Evolutionary conservation across 2,888 invertebrate species (phyloP).

Genomic region (Lissonota sp.): DNA sequence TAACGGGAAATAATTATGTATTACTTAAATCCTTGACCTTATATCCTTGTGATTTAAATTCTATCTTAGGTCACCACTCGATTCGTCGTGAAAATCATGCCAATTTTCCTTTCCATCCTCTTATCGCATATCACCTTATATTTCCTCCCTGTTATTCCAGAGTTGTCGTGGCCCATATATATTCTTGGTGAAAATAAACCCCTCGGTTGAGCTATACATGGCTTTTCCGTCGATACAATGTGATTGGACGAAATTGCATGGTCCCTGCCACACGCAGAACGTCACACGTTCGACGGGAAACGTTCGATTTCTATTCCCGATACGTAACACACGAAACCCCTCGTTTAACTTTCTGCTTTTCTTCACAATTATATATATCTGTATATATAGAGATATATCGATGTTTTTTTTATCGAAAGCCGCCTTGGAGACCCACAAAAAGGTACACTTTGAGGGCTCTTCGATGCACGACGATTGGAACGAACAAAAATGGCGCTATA

Average conservation of each 20-base stretch:
- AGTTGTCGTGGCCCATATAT: conserved; percentile 10
- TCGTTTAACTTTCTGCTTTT: too few relatives aligned
- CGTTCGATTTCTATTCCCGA: not conserved
- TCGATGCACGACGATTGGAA: conserved; percentile 29
- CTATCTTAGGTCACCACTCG: too few relatives aligned
- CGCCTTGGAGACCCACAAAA: conserved; percentile 17
- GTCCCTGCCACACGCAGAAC: not conserved
- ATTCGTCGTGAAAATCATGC: not conserved
- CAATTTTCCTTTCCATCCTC: not conserved
- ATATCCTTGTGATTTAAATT: too few relatives aligned
- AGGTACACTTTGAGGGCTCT: conserved; percentile 10
- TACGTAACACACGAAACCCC: not conserved
- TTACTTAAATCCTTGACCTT: too few relatives aligned
- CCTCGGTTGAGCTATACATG: not conserved
- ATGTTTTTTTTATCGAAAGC: not conserved
- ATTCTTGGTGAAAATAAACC: not conserved
- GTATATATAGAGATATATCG: too few relatives aligned
- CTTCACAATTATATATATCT: not conserved
- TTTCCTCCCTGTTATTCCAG: not conserved
- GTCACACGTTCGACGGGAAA: too few relatives aligned
- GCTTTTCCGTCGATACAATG: conserved; percentile 28
- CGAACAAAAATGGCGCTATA: conserved; percentile 18
- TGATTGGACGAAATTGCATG: conserved; percentile 15
- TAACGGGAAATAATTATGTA: too few relatives aligned
- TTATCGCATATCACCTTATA: not conserved